Base-by-base conservation (phyloP, 2,113 vertebrate genomes). In the Tinamus guttatus region DNA sequence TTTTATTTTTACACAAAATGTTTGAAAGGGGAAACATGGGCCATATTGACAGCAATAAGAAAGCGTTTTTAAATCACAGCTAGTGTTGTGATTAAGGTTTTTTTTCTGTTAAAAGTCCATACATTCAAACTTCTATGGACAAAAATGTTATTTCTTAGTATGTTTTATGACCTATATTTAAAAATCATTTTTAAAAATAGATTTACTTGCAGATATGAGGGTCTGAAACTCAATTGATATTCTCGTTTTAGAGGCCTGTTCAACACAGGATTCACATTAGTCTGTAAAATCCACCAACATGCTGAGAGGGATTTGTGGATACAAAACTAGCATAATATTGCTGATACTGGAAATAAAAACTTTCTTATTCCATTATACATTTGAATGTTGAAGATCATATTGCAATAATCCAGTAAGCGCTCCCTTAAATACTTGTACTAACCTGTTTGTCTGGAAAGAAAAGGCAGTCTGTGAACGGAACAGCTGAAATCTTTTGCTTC, bases 381-480 rank as follows among this genome's bases (percentile, higher is more conserved):
- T 62, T 65, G 36, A 82, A 89, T 22, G 25, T 13, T 65, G 59
- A 38, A 78, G 65, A 62, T 49, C 11, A 73, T 13, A 63, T 4
- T 59, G 27, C 14, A 87, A 77, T 56, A 67, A 80, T 34, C 19
- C 27, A 70, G 2, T 64, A 85, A 45, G 14, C 73, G 17, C 6
- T 69, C 18, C 41, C 8, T 78, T 41, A 63, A 71, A 65, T 49
- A 56, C 73, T 75, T 36, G 49, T 24, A 97, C 98, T 91, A 77
- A 98, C 98, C 98, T 98, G 91, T 87, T 84, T 81, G 90, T 56
- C 71, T 94, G 17, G 75, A 90, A 80, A 96, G 90, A 74, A 96
- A 84, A 81, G 60, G 60, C 47, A 83, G 68, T 54, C 76, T 95
- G 49, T 41, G 47, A 60, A 77, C 2, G 1, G 49, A 81, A 64